These are phyloP conservation scores for Cherax quadricarinatus DNA, from an alignment of 1,140 invertebrate genomes.

Conservation along the genomic window DNA sequence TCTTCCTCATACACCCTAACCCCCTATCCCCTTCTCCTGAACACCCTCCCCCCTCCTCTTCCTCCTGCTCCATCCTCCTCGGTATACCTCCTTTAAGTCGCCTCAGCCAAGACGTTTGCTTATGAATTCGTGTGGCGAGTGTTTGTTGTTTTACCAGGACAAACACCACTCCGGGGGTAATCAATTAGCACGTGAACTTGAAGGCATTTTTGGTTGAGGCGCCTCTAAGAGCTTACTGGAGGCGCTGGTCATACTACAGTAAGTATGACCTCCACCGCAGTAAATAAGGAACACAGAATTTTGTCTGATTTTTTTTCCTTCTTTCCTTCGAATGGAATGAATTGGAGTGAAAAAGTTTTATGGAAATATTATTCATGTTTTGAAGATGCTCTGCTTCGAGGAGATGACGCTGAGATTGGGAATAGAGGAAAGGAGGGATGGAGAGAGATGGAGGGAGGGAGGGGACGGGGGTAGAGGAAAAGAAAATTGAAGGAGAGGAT, in stretches of 20 bases:
- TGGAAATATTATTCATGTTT: too few species aligned
- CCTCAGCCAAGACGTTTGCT: conserved; percentile 15
- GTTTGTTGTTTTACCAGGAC: conserved; percentile 59
- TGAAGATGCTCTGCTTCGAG: too few species aligned
- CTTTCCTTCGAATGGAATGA: neutral
- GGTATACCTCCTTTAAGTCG: conserved; percentile 26
- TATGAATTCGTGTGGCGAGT: conserved; percentile 30
- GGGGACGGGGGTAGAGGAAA: neutral
- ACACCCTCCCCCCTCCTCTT: neutral
- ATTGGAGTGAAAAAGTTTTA: neutral
- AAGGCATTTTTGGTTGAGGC: neutral
- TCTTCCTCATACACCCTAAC: neutral
- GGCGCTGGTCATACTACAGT: neutral
- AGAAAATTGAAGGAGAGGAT: neutral
- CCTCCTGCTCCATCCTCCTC: neutral
- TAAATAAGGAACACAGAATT: neutral
- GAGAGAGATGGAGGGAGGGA: conserved; percentile 6
- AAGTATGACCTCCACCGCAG: too few species aligned
- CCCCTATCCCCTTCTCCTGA: neutral
- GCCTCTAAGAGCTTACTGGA: neutral
- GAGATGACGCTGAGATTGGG: neutral
- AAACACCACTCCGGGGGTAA: conserved; percentile 40
- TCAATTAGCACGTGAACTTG: conserved; percentile 49
- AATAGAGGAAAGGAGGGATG: neutral
- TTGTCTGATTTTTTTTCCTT: neutral